Evolutionary conservation across 2,113 vertebrate genomes (phyloP).

Genomic region (Xenotilapia caudafasciata): DNA sequence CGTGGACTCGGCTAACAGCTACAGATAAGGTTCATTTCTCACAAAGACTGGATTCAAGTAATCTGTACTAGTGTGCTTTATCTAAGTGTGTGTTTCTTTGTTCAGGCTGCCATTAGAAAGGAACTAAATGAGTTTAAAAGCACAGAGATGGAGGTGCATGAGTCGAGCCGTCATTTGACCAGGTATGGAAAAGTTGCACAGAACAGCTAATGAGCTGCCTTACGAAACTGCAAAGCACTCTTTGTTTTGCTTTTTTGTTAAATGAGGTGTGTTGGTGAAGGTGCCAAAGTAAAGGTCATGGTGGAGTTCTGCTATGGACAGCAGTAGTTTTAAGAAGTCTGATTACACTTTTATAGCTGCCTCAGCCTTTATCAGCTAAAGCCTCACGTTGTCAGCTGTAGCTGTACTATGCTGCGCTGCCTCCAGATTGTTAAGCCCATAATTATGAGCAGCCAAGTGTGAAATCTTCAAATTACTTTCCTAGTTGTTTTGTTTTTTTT

Average conservation of each 20-base stretch:
- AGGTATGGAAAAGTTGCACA: constrained; percentile 70
- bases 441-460: background rate
- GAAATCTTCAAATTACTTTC: background rate
- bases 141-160: constrained; percentile 99
- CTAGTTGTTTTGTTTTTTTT: background rate
- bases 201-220: background rate
- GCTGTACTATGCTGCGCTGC: background rate
- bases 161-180: constrained; percentile 96
- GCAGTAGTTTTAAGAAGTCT: background rate
- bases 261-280: background rate
- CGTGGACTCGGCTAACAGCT: constrained; percentile 95
- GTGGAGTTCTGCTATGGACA: background rate
- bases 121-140: constrained; percentile 99
- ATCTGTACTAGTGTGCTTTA: background rate
- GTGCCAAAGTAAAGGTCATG: background rate
- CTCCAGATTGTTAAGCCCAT: background rate
- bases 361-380: background rate
- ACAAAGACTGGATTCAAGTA: background rate
- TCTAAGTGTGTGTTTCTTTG: background rate
- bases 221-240: background rate
- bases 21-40: constrained; percentile 82
- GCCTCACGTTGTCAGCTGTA: background rate
- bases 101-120: constrained; percentile 95
- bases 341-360: background rate
- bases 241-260: background rate